These are phyloP conservation scores for Vanacampus margaritifer DNA, from an alignment of 2,113 vertebrate species.

Conservation along the genomic window DNA sequence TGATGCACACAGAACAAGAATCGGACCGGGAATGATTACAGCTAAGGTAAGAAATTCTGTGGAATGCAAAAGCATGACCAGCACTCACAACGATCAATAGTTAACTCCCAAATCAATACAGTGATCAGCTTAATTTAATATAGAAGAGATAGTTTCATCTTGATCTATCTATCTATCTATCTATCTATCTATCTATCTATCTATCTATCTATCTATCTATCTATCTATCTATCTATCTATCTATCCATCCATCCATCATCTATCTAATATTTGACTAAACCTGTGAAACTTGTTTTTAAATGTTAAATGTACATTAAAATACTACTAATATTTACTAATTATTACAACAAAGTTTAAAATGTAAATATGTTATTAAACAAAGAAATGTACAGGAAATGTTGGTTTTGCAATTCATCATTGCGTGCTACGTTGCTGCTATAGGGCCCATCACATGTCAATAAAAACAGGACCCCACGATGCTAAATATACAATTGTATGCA, in stretches of 20 bases:
- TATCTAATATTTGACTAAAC: too few species aligned
- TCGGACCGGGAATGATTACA: slow-evolving; percentile 76
- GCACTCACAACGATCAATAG: not conserved
- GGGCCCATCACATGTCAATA: not conserved
- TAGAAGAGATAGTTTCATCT: not conserved
- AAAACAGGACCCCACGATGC: not conserved
- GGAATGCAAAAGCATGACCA: not conserved
- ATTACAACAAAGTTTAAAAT: too few species aligned
- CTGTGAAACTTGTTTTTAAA: too few species aligned
- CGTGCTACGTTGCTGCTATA: not conserved
- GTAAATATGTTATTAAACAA: not conserved
- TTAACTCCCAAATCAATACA: not conserved
- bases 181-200: too few species aligned
- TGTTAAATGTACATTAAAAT: too few species aligned
- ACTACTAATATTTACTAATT: too few species aligned
- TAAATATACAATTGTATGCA: not conserved
- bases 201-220: too few species aligned
- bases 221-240: too few species aligned
- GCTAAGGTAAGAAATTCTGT: slow-evolving; percentile 76
- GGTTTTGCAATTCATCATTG: not conserved
- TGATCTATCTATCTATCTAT: too few species aligned
- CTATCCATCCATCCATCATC: too few species aligned
- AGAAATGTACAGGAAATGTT: too few species aligned
- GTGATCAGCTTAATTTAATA: not conserved
- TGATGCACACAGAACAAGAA: slow-evolving; percentile 77